Percentiles rank a stretch among this genome's conserved stretches.
Conservation (phyloP, 2,113 vertebrate species). For the Xenopus tropicalis region DNA sequence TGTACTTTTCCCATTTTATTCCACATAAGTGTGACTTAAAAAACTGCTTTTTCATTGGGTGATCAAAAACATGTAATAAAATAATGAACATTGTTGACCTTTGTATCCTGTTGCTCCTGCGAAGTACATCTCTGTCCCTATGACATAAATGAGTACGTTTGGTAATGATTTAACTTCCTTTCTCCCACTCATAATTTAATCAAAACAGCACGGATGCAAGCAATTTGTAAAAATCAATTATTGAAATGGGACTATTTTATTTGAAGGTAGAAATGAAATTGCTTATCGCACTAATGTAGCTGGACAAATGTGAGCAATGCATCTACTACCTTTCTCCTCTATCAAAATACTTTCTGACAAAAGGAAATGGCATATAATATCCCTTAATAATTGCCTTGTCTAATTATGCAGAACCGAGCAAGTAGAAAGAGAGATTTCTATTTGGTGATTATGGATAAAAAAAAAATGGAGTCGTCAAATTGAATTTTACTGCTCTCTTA, state of each 20-base stretch:
- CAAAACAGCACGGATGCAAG: conserved; percentile 6
- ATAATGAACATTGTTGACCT: conserved; percentile 13
- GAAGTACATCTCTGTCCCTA: background rate
- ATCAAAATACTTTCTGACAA: background rate
- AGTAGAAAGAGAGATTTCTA: no score
- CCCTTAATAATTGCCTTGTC: no score
- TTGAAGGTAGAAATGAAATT: conserved; percentile 1
- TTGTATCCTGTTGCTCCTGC: background rate
- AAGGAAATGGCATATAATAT: background rate
- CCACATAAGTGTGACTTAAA: background rate
- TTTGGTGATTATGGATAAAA: no score
- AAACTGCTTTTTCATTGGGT: background rate
- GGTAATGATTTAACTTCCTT: conserved; percentile 1
- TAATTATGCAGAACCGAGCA: no score
- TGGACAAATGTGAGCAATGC: background rate
- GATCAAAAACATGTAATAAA: conserved; percentile 13
- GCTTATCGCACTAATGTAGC: background rate
- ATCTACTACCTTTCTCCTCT: background rate
- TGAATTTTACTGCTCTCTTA: no score
- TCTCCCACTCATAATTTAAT: background rate
- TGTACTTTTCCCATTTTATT: no score
- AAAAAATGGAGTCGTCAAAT: no score
- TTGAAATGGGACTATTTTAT: background rate
- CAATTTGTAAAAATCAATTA: conserved; percentile 1
- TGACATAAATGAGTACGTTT: conserved; percentile 2